Conservation (phyloP, 2,888 invertebrate species). For the Mesodorylaimus sp. region DNA sequence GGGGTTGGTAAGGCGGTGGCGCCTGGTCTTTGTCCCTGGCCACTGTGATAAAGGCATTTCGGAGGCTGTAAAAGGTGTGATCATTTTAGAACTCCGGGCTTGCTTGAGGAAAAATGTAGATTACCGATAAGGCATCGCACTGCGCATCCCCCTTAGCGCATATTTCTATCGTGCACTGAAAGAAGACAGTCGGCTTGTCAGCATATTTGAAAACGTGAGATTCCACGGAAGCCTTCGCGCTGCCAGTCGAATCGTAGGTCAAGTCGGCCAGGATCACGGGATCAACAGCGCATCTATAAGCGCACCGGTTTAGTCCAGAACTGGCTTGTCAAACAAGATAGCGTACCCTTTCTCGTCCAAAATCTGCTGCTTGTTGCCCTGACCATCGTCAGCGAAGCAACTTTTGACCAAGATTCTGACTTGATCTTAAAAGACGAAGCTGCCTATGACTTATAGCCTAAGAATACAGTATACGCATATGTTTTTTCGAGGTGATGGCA, state of each 20-base stretch:
- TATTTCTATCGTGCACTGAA: slow-evolving; percentile 9
- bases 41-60: too few species aligned
- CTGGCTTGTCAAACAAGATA: too few species aligned
- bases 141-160: slow-evolving; percentile 7
- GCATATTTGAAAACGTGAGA: slow-evolving; percentile 13
- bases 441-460: too few species aligned
- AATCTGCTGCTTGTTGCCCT: slow-evolving; percentile 7
- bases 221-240: slow-evolving; percentile 11
- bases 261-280: slow-evolving; percentile 9
- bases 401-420: slow-evolving; percentile 8
- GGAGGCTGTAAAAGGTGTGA: too few species aligned
- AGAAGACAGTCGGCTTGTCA: slow-evolving; percentile 10
- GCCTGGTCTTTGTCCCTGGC: too few species aligned
- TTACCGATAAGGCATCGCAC: slow-evolving; percentile 8
- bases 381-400: slow-evolving; percentile 12
- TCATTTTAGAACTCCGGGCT: too few species aligned
- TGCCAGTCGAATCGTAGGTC: neutral
- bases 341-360: slow-evolving; percentile 9
- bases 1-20: too few species aligned
- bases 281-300: slow-evolving; percentile 10
- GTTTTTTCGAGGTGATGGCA: too few species aligned
- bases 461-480: too few species aligned
- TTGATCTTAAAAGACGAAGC: slow-evolving; percentile 1
- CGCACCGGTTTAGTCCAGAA: too few species aligned
- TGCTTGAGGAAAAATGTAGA: too few species aligned